Percentiles rank a stretch among this genome's conserved stretches.
These are phyloP conservation scores for Heliothis peltigera DNA, from an alignment of 2,888 invertebrate species.

Conservation along the genomic window DNA sequence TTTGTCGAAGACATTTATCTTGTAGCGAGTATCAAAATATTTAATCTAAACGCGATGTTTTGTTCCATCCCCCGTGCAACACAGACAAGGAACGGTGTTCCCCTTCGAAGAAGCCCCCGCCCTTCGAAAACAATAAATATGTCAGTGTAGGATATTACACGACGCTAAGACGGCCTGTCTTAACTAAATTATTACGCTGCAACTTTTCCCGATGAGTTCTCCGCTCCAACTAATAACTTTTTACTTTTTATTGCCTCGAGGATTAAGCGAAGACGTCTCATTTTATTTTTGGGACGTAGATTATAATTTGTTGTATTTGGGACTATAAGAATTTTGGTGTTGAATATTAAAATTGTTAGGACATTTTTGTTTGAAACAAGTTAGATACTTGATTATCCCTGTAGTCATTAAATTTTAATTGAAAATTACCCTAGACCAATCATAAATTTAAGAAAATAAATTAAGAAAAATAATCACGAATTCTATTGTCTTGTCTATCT, in stretches of 20 bases:
- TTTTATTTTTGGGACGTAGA: constrained; percentile 68
- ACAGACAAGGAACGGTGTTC: constrained; percentile 39
- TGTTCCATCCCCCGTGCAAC: constrained; percentile 55
- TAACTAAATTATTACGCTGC: constrained; percentile 87
- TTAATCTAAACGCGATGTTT: constrained; percentile 66
- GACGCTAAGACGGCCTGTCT: constrained; percentile 78
- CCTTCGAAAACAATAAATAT: constrained; percentile 88
- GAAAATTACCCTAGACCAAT: no score
- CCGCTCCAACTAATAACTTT: constrained; percentile 84
- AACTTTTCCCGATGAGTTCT: constrained; percentile 86
- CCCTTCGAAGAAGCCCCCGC: constrained; percentile 72
- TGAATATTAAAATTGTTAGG: constrained; percentile 35
- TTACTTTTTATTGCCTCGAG: constrained; percentile 82
- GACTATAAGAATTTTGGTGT: constrained; percentile 31
- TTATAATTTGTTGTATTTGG: constrained; percentile 55
- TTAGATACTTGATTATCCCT: no score
- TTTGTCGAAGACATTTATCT: constrained; percentile 56
- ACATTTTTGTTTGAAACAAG: constrained; percentile 13
- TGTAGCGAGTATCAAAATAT: constrained; percentile 60
- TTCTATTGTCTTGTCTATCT: no score
- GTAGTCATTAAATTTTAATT: no score
- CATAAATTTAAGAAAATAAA: no score
- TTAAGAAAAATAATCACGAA: no score
- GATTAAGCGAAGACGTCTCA: constrained; percentile 74
- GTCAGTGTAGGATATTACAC: constrained; percentile 88